A percentile compares a stretch with the other conserved stretches of the same genome.
Evolutionary conservation across 1,140 invertebrate species (phyloP).

Genomic region (Nasonia vitripennis): DNA sequence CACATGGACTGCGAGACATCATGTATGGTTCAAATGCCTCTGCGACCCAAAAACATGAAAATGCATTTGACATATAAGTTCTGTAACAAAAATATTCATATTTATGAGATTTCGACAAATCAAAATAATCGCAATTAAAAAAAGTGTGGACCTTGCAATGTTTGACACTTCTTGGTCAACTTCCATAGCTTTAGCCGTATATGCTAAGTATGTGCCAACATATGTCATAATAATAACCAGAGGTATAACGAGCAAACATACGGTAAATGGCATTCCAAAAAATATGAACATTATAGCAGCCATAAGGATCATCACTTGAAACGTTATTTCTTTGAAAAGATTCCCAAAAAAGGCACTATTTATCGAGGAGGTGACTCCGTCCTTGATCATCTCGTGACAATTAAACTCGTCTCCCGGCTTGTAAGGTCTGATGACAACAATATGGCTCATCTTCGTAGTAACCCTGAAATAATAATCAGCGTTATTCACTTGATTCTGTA

Average conservation of each 20-base stretch:
- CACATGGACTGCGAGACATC: conserved; percentile 58
- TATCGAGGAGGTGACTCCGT: conserved; percentile 73
- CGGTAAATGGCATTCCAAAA: conserved; percentile 74
- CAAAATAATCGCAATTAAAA: neutral
- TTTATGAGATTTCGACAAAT: neutral
- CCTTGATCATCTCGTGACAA: conserved; percentile 70
- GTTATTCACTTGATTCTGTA: neutral
- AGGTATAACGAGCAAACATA: conserved; percentile 73
- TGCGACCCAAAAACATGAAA: conserved; percentile 75
- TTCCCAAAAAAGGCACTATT: conserved; percentile 71
- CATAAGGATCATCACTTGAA: conserved; percentile 73
- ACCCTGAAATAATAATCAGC: neutral
- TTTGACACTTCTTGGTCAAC: conserved; percentile 71
- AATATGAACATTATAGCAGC: conserved; percentile 76
- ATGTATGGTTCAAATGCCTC: conserved; percentile 71
- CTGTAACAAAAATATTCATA: conserved; percentile 58
- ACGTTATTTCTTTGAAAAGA: conserved; percentile 73
- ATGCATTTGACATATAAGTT: conserved; percentile 73
- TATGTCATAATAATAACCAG: conserved; percentile 72
- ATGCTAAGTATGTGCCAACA: conserved; percentile 68
- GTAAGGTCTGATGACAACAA: conserved; percentile 72
- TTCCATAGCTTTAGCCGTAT: conserved; percentile 70
- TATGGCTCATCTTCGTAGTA: conserved; percentile 62
- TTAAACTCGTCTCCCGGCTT: conserved; percentile 71
- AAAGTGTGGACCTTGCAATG: conserved; percentile 64